Base-by-base conservation (phyloP, 2,888 invertebrate genomes). In the Odontocolon sp. region DNA sequence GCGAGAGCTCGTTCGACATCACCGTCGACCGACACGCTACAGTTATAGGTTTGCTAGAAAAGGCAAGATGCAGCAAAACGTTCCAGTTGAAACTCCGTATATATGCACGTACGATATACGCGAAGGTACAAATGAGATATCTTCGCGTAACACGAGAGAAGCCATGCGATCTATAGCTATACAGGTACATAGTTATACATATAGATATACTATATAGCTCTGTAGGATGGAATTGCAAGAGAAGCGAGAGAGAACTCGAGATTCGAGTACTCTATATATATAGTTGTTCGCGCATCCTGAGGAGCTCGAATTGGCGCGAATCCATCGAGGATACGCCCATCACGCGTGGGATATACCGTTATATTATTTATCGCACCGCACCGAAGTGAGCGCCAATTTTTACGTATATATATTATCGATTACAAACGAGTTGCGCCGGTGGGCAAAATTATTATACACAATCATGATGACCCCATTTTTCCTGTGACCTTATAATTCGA, bases 271-370 rank as follows among this genome's bases (percentile, higher is more conserved):
- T 61, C 73, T 72, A 64, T 79, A 76, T 81, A 61, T 71, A 68
- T 66, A 74, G 52, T 52, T 61, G 57, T 64, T 73, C 59, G 50
- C 71, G 45, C 18, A 47, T 14, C 52, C 38, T 63, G 54, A 33
- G 63, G 57, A 68, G 64, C 28, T 57, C 64, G 18, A 11, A n/a
- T n/a, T n/a, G n/a, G n/a, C 36, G 33, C 26, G 9, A 38, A 54
- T 28, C n/a, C n/a, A n/a, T n/a, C 40, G 26, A 54, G 77, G 59
- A 71, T 82, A 86, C 87, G 84, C 85, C 85, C 84, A 82, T 85
- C 81, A 77, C 77, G 79, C 77, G 81, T 81, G 61, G 78, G 79
- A 82, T 78, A 69, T 84, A 87, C 87, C 87, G 87, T 87, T 87
- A 87, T 79, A 82, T 86, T 85, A 86, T 87, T 87, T 83, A 87